Conservation (phyloP, 53 echinoderm and acorn worm genomes). For the Temnopleurus reevesii region DNA sequence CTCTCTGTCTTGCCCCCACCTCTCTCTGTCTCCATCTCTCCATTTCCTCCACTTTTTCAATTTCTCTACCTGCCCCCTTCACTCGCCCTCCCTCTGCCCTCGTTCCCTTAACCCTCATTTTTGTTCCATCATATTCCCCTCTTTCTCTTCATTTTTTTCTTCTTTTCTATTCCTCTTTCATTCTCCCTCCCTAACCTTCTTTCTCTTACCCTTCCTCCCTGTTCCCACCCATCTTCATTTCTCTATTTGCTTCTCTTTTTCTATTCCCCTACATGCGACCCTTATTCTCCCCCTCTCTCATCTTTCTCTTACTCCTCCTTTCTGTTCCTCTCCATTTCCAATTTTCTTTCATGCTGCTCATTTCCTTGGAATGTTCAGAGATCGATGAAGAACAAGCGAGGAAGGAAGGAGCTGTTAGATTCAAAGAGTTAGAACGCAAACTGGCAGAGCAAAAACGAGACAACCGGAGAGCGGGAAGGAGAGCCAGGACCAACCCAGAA, state of each 20-base stretch:
- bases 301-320: neutral
- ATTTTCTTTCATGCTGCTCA: neutral
- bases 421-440: neutral
- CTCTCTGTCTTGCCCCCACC: no score
- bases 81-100: no score
- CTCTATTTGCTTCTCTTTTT: no score
- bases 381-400: conserved; percentile 29
- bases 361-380: neutral
- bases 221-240: no score
- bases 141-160: neutral
- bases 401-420: neutral
- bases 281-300: no score
- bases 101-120: no score
- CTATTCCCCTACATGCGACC: no score
- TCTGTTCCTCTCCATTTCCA: neutral
- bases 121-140: no score
- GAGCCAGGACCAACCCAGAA: neutral
- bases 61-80: no score
- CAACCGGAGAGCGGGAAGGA: neutral
- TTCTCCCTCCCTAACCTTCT: neutral
- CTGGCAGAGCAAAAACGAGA: neutral
- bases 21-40: no score
- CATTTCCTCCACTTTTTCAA: no score
- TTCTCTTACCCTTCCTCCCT: neutral
- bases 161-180: neutral